These are phyloP conservation scores for Hydroisotoma schaefferi DNA, from an alignment of 2,888 invertebrate genomes.

Conservation along the genomic window DNA sequence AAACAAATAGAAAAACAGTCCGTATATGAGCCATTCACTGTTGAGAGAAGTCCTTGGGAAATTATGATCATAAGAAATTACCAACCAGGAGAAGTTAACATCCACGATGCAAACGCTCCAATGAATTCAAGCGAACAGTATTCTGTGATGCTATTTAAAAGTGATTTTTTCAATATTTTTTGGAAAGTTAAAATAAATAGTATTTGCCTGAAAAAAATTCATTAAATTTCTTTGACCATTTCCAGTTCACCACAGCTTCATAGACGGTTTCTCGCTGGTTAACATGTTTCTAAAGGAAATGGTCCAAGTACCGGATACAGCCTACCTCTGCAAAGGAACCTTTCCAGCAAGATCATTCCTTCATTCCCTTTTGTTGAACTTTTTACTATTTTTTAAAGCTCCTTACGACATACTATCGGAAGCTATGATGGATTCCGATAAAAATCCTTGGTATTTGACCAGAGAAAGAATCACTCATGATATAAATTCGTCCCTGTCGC, in stretches of 20 bases:
- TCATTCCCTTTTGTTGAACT: neutral
- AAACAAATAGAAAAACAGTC: constrained; percentile 4
- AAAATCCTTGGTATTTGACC: constrained; percentile 5
- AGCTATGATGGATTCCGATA: neutral
- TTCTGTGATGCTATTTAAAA: neutral
- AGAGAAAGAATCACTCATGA: neutral
- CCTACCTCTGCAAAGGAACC: neutral
- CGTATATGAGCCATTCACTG: neutral
- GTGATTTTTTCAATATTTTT: neutral
- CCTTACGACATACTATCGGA: constrained; percentile 3
- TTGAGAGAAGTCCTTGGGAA: constrained; percentile 3
- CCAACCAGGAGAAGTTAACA: neutral
- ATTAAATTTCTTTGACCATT: neutral
- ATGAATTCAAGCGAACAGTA: neutral
- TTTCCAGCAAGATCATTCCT: neutral
- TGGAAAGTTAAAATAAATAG: neutral
- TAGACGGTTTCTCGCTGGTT: constrained; percentile 6
- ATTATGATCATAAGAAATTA: constrained; percentile 6
- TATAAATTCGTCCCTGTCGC: neutral
- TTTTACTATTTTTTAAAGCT: constrained; percentile 3
- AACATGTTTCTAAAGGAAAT: constrained; percentile 2
- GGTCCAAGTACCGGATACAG: neutral
- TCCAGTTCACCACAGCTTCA: constrained; percentile 7
- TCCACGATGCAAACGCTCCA: neutral
- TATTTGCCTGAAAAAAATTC: neutral